Evolutionary conservation across 1,140 invertebrate genomes (phyloP).

Genomic region (Bilobella aurantiaca): DNA sequence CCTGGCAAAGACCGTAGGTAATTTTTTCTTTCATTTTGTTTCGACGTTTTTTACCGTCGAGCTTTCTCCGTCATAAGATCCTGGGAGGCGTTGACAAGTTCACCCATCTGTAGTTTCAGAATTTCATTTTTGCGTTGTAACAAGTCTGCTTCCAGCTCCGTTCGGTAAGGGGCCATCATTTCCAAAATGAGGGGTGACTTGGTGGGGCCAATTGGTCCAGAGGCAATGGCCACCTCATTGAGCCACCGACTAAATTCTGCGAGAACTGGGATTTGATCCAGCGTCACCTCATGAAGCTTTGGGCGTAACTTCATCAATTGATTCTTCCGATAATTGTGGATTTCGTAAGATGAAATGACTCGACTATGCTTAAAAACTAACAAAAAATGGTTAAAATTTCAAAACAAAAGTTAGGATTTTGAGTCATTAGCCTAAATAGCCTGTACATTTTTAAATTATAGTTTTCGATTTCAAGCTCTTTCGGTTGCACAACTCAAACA

Average conservation of each 20-base stretch:
- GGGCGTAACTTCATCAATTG: conserved; percentile 53
- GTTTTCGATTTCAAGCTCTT: not conserved
- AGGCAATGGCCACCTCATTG: conserved; percentile 42
- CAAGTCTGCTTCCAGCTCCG: conserved; percentile 17
- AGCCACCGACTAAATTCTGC: conserved; percentile 61
- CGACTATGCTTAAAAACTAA: conserved; percentile 17
- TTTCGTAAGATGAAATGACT: conserved; percentile 45
- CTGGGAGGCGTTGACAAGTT: conserved; percentile 16
- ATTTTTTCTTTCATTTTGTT: not conserved
- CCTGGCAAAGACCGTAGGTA: not conserved
- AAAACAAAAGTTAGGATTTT: not conserved
- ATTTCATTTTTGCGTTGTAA: conserved; percentile 10
- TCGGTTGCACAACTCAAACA: not conserved
- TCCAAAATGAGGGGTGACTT: conserved; percentile 46
- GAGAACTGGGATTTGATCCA: conserved; percentile 65
- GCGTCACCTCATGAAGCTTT: conserved; percentile 49
- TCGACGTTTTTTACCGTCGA: conserved; percentile 7
- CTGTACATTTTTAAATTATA: no score
- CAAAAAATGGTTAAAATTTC: not conserved
- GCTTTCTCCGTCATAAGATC: conserved; percentile 25
- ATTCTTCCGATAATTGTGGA: conserved; percentile 54
- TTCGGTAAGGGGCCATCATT: conserved; percentile 42
- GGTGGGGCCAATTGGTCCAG: conserved; percentile 33
- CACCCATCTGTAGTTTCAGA: conserved; percentile 13
- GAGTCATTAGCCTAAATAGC: no score